Evolutionary conservation across 2,888 invertebrate genomes (phyloP).

Genomic region (Anagyrus pseudococci): DNA sequence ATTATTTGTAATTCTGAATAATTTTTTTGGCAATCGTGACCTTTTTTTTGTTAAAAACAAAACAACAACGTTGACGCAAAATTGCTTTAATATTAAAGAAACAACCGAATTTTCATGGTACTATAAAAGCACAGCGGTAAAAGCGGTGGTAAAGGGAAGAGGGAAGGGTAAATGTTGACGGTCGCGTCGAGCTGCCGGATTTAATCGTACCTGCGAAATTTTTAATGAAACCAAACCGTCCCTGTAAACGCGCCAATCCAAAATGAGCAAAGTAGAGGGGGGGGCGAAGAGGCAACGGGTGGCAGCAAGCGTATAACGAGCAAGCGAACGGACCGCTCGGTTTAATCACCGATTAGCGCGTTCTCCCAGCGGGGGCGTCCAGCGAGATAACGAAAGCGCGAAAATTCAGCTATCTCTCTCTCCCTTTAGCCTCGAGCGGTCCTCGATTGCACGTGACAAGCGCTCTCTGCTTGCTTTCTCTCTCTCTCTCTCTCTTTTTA

Average conservation of each 20-base stretch:
- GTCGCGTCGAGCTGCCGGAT: not conserved
- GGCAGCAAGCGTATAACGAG: not conserved
- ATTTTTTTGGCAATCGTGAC: too few species aligned
- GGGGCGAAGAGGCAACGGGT: not conserved
- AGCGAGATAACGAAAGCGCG: not conserved
- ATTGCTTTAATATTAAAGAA: too few species aligned
- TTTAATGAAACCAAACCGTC: slow-evolving; percentile 1
- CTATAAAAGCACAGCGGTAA: too few species aligned
- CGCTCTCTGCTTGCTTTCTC: not conserved
- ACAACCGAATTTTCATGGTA: too few species aligned
- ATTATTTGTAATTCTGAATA: too few species aligned
- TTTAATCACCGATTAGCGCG: slow-evolving; percentile 12
- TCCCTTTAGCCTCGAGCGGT: not conserved
- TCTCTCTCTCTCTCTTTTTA: too few species aligned
- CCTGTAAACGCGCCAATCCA: not conserved
- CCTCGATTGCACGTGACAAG: not conserved
- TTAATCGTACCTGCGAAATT: not conserved
- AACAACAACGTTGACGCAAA: too few species aligned
- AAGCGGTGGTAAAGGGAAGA: too few species aligned
- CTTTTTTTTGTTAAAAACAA: too few species aligned
- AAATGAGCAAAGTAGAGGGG: not conserved
- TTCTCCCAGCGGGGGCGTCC: slow-evolving; percentile 1
- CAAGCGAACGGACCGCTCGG: not conserved
- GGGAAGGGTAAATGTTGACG: too few species aligned
- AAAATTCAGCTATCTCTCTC: not conserved